Percentiles rank a stretch among this genome's conserved stretches.
Conservation (phyloP, 2,797 vertebrate genomes). For the Mustela erminea region DNA sequence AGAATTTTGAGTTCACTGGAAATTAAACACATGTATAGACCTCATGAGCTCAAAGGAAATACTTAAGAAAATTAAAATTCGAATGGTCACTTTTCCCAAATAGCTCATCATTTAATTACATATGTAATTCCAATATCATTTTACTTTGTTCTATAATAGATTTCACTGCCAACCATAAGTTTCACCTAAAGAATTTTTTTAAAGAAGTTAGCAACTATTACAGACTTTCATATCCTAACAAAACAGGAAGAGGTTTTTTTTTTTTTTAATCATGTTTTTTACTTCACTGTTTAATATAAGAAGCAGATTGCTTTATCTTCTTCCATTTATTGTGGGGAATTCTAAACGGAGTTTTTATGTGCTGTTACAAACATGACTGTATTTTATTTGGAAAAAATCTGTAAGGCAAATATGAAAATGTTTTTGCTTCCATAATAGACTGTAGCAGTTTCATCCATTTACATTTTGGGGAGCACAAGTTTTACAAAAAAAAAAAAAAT, state of each 20-base stretch:
- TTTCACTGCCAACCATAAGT: background rate
- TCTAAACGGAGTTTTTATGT: constrained; percentile 65
- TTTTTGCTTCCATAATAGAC: constrained; percentile 60
- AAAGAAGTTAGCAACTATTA: background rate
- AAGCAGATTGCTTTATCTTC: constrained; percentile 64
- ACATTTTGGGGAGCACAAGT: constrained; percentile 51
- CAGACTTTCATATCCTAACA: background rate
- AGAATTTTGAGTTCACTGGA: background rate
- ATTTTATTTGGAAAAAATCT: constrained; percentile 64
- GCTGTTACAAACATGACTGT: background rate
- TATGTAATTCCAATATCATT: background rate
- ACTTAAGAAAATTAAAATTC: constrained; percentile 19
- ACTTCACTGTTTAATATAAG: background rate
- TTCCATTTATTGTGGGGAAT: constrained; percentile 70
- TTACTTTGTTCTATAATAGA: constrained; percentile 6
- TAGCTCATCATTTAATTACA: constrained; percentile 28
- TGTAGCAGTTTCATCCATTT: constrained; percentile 61
- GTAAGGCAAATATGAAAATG: constrained; percentile 57
- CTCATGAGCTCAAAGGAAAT: background rate
- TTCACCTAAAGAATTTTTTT: background rate
- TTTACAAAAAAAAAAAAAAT: constrained; percentile 60
- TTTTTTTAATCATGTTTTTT: constrained; percentile 45
- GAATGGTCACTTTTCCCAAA: background rate
- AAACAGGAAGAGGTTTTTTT: constrained; percentile 38
- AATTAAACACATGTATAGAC: constrained; percentile 1